phyloP scores from a whole-genome alignment of 2,113 vertebrate species.

The Tamias sibiricus region DNA sequence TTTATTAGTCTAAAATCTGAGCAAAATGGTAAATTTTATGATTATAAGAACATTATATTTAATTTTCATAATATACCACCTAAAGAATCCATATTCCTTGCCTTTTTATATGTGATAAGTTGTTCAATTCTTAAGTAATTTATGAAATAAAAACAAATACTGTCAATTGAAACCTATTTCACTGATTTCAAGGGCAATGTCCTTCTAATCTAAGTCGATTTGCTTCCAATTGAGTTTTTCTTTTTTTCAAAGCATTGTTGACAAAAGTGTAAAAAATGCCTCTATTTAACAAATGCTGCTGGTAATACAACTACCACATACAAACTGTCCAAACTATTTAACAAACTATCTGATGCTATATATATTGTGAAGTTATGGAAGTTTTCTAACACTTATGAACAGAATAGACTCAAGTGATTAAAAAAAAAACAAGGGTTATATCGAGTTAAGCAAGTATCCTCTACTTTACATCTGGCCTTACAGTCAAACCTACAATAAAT shows the following conservation, averaged over 20 bases:
- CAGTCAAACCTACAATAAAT: neutral
- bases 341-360: neutral
- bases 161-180: neutral
- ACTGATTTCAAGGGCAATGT: neutral
- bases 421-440: too few relatives aligned
- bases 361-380: neutral
- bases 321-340: neutral
- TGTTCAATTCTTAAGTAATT: neutral
- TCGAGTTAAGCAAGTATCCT: slow-evolving; percentile 32
- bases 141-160: slow-evolving; percentile 49
- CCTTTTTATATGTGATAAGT: neutral
- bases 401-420: neutral
- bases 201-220: neutral
- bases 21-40: neutral
- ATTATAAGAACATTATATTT: neutral
- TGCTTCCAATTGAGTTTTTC: neutral
- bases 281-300: neutral
- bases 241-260: neutral
- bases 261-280: neutral
- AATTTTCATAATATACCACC: slow-evolving; percentile 13
- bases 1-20: slow-evolving; percentile 20
- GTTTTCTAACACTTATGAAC: neutral
- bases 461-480: neutral
- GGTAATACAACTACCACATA: neutral
- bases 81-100: neutral